These are phyloP conservation scores for Strix aluco DNA, from an alignment of 2,113 vertebrate genomes.

Conservation along the genomic window DNA sequence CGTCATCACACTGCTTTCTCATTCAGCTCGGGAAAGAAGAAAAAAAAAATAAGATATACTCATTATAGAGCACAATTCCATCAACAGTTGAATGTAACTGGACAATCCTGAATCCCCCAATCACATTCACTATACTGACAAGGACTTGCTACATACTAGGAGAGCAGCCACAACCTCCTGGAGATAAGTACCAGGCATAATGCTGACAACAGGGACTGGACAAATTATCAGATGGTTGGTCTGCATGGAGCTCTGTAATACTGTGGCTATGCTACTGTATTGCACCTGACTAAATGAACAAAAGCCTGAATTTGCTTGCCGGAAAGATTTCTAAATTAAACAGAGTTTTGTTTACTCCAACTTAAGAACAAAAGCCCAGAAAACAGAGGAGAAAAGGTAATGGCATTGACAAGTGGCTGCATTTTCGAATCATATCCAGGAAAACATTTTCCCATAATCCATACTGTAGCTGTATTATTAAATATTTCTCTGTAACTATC, in stretches of 20 bases:
- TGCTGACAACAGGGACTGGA: accelerated
- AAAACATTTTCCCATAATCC: background rate
- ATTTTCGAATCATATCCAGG: background rate
- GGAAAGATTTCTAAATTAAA: background rate
- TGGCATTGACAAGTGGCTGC: background rate
- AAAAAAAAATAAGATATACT: background rate
- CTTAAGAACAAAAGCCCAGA: background rate
- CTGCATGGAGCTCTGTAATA: background rate
- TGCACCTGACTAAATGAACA: background rate
- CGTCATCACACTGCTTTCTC: background rate
- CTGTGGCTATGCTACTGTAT: background rate
- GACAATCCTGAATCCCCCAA: background rate
- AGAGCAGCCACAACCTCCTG: background rate
- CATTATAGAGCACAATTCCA: background rate
- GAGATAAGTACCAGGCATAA: background rate
- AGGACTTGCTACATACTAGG: background rate
- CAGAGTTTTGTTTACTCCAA: background rate
- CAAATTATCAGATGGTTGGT: background rate
- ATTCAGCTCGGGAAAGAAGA: background rate
- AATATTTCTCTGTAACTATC: background rate
- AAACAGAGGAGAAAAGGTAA: background rate
- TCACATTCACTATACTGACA: background rate
- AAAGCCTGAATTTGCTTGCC: background rate
- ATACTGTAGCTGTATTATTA: background rate
- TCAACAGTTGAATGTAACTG: background rate